A percentile compares a stretch with the other conserved stretches of the same genome.
phyloP scores from a whole-genome alignment of 1,140 invertebrate species.

The Drosophila oshimai region DNA sequence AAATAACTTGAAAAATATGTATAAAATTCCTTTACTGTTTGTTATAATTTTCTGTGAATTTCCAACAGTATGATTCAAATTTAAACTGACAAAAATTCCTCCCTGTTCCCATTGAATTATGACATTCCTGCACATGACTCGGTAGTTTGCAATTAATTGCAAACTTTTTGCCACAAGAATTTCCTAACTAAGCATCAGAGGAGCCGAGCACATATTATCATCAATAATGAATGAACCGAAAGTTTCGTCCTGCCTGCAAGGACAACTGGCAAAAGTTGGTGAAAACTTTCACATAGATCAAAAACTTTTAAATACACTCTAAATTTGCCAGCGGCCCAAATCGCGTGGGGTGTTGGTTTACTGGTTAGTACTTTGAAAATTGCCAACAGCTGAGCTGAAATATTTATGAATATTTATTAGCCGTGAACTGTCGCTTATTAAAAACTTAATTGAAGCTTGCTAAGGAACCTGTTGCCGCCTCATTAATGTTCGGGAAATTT shows the following conservation, averaged over 20 bases:
- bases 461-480: constrained; percentile 62
- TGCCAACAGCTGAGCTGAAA: constrained; percentile 29
- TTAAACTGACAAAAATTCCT: neutral
- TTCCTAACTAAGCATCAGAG: constrained; percentile 14
- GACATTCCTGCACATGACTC: neutral
- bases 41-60: too few relatives aligned
- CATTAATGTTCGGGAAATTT: constrained; percentile 45
- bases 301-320: constrained; percentile 50
- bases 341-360: neutral
- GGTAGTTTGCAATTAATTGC: constrained; percentile 41
- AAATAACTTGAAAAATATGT: too few relatives aligned
- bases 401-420: constrained; percentile 77
- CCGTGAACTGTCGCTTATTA: constrained; percentile 42
- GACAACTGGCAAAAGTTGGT: constrained; percentile 22
- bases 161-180: constrained; percentile 25
- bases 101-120: neutral
- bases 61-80: neutral
- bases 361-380: neutral
- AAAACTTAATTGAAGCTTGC: constrained; percentile 47
- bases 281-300: constrained; percentile 12
- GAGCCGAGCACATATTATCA: constrained; percentile 23
- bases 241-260: constrained; percentile 27
- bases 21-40: too few relatives aligned
- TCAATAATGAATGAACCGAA: constrained; percentile 62
- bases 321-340: constrained; percentile 8